Percentiles rank a stretch among this genome's conserved stretches.
Conservation (phyloP, 2,797 vertebrate species). For the Lithobates sylvaticus region DNA sequence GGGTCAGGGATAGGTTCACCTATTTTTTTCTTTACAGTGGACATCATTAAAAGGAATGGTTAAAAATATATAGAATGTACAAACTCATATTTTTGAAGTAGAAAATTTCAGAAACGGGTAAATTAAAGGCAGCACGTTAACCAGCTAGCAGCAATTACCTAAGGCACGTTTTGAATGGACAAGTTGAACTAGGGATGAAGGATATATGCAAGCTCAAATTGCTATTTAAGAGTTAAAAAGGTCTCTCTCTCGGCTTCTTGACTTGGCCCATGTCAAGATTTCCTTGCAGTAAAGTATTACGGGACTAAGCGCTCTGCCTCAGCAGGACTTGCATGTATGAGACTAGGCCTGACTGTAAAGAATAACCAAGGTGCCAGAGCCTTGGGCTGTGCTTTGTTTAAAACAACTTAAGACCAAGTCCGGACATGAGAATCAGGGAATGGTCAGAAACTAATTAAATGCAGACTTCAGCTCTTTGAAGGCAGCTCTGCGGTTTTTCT, state of each 20-base stretch:
- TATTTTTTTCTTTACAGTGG: not conserved
- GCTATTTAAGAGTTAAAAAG: not conserved
- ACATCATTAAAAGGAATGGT: constrained; percentile 7
- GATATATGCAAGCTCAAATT: not conserved
- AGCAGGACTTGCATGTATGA: constrained; percentile 18
- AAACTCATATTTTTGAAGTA: not conserved
- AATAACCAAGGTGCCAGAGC: not conserved
- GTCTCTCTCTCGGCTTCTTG: not conserved
- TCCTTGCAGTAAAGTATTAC: not conserved
- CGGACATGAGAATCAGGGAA: constrained; percentile 37
- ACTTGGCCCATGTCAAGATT: not conserved
- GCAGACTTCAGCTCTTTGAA: constrained; percentile 92
- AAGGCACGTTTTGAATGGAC: not conserved
- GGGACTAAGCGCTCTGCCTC: not conserved
- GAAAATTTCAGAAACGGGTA: constrained; percentile 11
- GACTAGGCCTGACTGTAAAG: not conserved
- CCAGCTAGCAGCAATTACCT: constrained; percentile 18
- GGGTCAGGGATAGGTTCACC: not conserved
- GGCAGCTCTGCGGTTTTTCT: constrained; percentile 86
- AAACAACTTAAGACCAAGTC: not conserved
- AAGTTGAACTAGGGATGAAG: not conserved
- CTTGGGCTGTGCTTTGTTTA: not conserved
- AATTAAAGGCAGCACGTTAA: not conserved
- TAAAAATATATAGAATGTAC: not conserved
- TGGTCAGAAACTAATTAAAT: constrained; percentile 78